Conservation (phyloP, 2,888 invertebrate species). For the Maniola hyperantus region DNA sequence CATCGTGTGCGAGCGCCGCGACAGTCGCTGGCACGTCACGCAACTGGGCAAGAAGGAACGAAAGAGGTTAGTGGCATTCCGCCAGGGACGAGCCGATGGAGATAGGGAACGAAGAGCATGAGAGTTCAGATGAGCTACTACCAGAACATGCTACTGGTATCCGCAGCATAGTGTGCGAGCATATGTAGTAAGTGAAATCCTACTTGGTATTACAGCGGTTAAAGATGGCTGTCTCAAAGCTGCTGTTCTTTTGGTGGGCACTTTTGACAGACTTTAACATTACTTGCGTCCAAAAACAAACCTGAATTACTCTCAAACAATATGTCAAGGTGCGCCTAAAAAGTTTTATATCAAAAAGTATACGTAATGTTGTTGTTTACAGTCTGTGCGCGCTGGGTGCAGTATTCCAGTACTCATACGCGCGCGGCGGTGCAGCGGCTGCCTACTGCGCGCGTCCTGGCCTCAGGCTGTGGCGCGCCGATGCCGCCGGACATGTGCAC, state of each 20-base stretch:
- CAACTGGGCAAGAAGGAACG: constrained; percentile 95
- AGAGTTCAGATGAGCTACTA: constrained; percentile 89
- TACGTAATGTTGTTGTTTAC: constrained; percentile 45
- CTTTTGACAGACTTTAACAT: too few species aligned
- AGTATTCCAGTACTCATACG: constrained; percentile 80
- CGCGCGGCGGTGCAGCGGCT: constrained; percentile 86
- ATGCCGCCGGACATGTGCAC: constrained; percentile 88
- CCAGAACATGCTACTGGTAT: constrained; percentile 88
- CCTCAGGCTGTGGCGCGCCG: constrained; percentile 92
- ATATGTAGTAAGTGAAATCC: too few species aligned
- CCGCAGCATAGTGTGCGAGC: constrained; percentile 91
- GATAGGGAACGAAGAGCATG: background rate
- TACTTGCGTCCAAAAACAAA: too few species aligned
- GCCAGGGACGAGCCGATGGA: background rate
- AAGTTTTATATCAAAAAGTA: too few species aligned
- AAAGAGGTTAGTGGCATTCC: constrained; percentile 84
- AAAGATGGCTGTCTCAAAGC: too few species aligned
- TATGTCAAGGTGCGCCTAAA: too few species aligned
- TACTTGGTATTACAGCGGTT: too few species aligned
- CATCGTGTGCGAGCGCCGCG: constrained; percentile 88
- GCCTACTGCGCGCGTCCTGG: constrained; percentile 92
- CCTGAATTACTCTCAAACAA: too few species aligned
- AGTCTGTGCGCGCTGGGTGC: constrained; percentile 75
- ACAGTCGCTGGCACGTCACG: constrained; percentile 85
- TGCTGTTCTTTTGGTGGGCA: too few species aligned